A percentile compares a stretch with the other conserved stretches of the same genome.
phyloP scores from a whole-genome alignment of 2,888 invertebrate species.

The Venusia cambrica region DNA sequence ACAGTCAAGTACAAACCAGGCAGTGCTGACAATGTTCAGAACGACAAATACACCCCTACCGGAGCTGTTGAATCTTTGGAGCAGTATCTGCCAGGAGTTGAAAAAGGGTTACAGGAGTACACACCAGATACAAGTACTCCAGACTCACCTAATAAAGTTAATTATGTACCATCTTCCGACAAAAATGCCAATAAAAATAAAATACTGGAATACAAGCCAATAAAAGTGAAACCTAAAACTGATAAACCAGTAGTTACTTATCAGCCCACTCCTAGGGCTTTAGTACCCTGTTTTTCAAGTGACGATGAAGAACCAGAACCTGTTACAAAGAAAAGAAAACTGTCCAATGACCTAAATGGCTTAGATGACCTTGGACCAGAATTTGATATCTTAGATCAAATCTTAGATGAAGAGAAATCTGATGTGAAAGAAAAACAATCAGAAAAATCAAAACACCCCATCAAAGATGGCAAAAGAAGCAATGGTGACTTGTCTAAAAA shows the following conservation, averaged over 20 bases:
- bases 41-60: conserved; percentile 67
- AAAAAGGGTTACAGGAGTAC: conserved; percentile 60
- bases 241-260: conserved; percentile 57
- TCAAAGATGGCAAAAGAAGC: conserved; percentile 34
- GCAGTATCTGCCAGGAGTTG: conserved; percentile 66
- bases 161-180: conserved; percentile 72
- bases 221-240: conserved; percentile 52
- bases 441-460: conserved; percentile 22
- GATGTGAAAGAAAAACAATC: conserved; percentile 21
- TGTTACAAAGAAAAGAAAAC: conserved; percentile 60
- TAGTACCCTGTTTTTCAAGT: conserved; percentile 74
- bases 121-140: conserved; percentile 51
- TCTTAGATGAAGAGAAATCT: conserved; percentile 69
- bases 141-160: conserved; percentile 45
- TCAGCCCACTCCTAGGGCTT: conserved; percentile 68
- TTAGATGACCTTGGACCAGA: conserved; percentile 73
- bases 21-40: conserved; percentile 48
- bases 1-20: conserved; percentile 65
- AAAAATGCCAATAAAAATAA: conserved; percentile 60
- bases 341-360: conserved; percentile 62
- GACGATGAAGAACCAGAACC: conserved; percentile 73
- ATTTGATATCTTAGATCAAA: conserved; percentile 76
- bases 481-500: conserved; percentile 23
- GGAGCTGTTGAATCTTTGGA: conserved; percentile 58
- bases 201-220: conserved; percentile 70